Conservation (phyloP, 2,797 vertebrate species). For the Xerus rutilus region DNA sequence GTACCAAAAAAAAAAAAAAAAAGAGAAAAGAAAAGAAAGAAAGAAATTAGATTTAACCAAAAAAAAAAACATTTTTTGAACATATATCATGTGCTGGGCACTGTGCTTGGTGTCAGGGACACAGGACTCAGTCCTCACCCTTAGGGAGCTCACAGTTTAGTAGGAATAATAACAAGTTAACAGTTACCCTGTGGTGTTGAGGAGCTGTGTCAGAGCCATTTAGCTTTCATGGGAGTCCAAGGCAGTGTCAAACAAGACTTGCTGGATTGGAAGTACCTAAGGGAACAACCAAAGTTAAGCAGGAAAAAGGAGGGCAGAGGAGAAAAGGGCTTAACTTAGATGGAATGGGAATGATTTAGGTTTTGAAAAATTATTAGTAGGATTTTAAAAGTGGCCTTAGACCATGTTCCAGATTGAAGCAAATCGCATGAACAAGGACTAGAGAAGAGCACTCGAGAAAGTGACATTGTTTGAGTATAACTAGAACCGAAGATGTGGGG, state of each 20-base stretch:
- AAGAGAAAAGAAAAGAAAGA: too few species aligned
- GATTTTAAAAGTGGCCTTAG: constrained; percentile 10
- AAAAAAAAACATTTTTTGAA: neutral
- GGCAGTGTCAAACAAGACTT: neutral
- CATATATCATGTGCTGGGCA: neutral
- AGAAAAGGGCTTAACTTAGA: neutral
- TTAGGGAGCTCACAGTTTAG: neutral
- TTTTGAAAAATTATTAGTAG: constrained; percentile 59
- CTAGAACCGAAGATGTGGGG: neutral
- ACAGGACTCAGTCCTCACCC: neutral
- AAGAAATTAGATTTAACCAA: too few species aligned
- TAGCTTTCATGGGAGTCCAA: neutral
- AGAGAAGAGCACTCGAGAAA: constrained; percentile 44
- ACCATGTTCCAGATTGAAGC: constrained; percentile 48
- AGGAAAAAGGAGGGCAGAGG: neutral
- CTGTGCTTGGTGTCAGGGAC: neutral
- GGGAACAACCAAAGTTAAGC: neutral
- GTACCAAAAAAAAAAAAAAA: too few species aligned
- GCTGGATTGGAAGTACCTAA: neutral
- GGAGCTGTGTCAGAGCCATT: neutral
- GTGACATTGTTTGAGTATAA: neutral
- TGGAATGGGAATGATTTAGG: neutral
- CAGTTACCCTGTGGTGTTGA: neutral
- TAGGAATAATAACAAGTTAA: constrained; percentile 8
- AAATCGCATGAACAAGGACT: neutral